phyloP scores from a whole-genome alignment of 2,888 invertebrate genomes.

The Calameuta idolon region DNA sequence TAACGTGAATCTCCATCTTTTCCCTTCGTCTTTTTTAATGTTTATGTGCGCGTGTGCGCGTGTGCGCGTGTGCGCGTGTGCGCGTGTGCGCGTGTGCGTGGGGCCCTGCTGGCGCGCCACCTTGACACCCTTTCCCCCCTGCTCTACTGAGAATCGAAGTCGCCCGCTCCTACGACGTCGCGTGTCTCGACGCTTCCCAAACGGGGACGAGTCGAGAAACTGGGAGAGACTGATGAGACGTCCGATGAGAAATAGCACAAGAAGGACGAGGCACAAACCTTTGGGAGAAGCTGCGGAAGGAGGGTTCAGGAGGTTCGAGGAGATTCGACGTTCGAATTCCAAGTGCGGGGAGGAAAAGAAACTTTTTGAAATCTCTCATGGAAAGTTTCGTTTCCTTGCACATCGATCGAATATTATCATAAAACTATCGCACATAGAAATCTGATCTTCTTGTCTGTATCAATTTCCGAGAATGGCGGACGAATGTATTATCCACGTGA shows the following conservation, averaged over 20 bases:
- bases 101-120: background rate
- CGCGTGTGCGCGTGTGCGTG: too few relatives aligned
- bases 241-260: too few relatives aligned
- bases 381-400: slow-evolving; percentile 28
- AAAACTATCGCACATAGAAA: background rate
- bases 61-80: too few relatives aligned
- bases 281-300: slow-evolving; percentile 9
- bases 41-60: too few relatives aligned
- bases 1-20: slow-evolving; percentile 22
- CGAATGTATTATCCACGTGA: too few relatives aligned
- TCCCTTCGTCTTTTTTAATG: background rate
- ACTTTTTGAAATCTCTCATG: slow-evolving; percentile 35
- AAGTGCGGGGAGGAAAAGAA: slow-evolving; percentile 32
- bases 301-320: background rate
- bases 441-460: background rate
- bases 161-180: too few relatives aligned
- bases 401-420: background rate
- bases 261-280: too few relatives aligned
- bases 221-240: slow-evolving; percentile 9
- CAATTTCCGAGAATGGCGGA: too few relatives aligned
- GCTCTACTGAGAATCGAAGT: slow-evolving; percentile 14
- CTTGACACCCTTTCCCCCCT: slow-evolving; percentile 33
- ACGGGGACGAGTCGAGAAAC: slow-evolving; percentile 14
- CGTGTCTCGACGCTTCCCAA: slow-evolving; percentile 10
- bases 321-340: slow-evolving; percentile 15